Percentiles rank a stretch among this genome's conserved stretches.
phyloP scores from a whole-genome alignment of 2,113 vertebrate genomes.

The Cyanocitta stelleri region DNA sequence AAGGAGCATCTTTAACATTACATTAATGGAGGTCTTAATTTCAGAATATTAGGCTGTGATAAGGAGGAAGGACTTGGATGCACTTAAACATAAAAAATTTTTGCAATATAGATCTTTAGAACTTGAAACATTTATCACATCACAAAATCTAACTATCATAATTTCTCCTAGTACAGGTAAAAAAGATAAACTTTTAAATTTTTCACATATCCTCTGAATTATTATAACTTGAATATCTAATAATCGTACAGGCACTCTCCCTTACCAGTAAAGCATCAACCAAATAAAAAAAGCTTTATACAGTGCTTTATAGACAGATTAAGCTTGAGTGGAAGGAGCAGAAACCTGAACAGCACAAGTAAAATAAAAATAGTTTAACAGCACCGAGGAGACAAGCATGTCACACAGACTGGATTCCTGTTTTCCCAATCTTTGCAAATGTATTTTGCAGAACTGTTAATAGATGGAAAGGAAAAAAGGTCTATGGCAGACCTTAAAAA shows the following conservation, averaged over 20 bases:
- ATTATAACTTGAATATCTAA: background rate
- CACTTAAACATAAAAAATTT: background rate
- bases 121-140: background rate
- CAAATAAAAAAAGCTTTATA: background rate
- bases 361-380: background rate
- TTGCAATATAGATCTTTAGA: background rate
- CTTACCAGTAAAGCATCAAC: background rate
- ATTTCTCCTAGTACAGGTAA: background rate
- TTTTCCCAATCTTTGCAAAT: background rate
- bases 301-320: background rate
- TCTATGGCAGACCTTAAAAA: background rate
- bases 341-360: background rate
- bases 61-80: background rate
- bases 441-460: background rate
- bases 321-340: background rate
- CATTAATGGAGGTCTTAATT: background rate
- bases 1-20: conserved; percentile 16
- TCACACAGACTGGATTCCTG: background rate
- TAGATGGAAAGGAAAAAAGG: background rate
- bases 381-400: background rate
- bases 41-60: background rate
- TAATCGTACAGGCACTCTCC: background rate
- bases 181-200: background rate
- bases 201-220: background rate
- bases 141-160: background rate